Base-by-base conservation (phyloP, 2,888 invertebrate species). In the Thymelicus acteon region DNA sequence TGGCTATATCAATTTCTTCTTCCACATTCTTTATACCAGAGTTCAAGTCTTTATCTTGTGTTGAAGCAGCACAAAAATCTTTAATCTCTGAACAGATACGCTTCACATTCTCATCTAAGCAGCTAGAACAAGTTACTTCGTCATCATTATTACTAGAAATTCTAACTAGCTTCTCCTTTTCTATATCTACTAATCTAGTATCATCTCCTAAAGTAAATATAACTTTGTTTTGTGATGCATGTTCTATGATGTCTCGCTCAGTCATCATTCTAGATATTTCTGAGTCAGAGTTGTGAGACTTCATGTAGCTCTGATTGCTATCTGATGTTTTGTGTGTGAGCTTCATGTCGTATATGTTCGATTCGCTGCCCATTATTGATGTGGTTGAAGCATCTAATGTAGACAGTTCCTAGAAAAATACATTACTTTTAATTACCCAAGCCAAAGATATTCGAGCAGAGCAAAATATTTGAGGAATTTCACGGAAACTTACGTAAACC, bases 331-430 rank as follows among this genome's bases (percentile, higher is more conserved):
- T 79, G 0, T 84, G 82, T 0, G 79, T 73, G 0, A 90, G 77
- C 74, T 92, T 91, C 79, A 89, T 86, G 73, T 91, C 87, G 80
- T 92, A 93, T 0, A 92, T 91, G 73, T 92, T 92, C 0, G 94
- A 90, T 79, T 94, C 94, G 72, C 94, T 94, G 31, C 94, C 94
- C 89, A 94, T 93, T 78, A 92, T 86, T 0, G 93, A 93, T 10
- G 92, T 86, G 0, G 92, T 91, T 1, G 93, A 91, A 6, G 89
- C 82, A 74, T 92, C 88, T 31, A 94, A 73, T 2, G 82, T 77
- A 48, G 89, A 79, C 52, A 91, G 67, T 71, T 90, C 91, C 94
- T 94, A 84, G 61, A 76, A 69, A 58, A 5, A 62, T 19, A 19
- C 31, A 31, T 31, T 31, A 31, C 3, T 31, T 31, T 5, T 31